These are phyloP conservation scores for Urosaurus nigricauda DNA, from an alignment of 2,797 vertebrate species.

Conservation along the genomic window DNA sequence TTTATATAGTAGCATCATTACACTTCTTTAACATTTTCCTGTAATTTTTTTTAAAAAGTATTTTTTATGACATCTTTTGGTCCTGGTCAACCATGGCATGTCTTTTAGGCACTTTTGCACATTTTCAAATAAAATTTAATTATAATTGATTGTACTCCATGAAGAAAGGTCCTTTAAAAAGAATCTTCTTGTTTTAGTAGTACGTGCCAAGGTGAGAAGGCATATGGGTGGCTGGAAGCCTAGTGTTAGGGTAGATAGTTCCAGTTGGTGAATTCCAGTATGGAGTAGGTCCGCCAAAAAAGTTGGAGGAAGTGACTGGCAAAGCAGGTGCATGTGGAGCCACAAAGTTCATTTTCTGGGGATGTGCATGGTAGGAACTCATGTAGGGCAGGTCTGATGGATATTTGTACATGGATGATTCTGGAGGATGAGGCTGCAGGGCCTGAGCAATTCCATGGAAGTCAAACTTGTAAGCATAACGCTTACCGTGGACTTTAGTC, in stretches of 20 bases:
- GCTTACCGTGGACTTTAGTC: slow-evolving; percentile 93
- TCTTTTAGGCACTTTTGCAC: slow-evolving; percentile 75
- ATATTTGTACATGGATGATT: slow-evolving; percentile 90
- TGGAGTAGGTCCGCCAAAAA: slow-evolving; percentile 85
- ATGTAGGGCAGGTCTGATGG: slow-evolving; percentile 89
- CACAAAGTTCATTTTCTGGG: slow-evolving; percentile 93
- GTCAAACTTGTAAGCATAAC: slow-evolving; percentile 92
- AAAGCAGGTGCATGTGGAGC: slow-evolving; percentile 84
- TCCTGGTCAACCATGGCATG: slow-evolving; percentile 58
- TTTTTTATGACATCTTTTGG: slow-evolving; percentile 62
- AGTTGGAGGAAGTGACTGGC: slow-evolving; percentile 87
- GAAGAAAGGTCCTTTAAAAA: slow-evolving; percentile 59
- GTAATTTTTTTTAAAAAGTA: slow-evolving; percentile 69
- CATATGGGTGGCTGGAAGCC: slow-evolving; percentile 89
- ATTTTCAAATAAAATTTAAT: slow-evolving; percentile 70
- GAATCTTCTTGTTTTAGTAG: slow-evolving; percentile 78
- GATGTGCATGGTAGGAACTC: slow-evolving; percentile 88
- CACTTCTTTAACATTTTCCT: slow-evolving; percentile 69
- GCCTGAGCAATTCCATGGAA: slow-evolving; percentile 92
- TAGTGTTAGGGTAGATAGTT: slow-evolving; percentile 86
- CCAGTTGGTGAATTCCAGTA: slow-evolving; percentile 91
- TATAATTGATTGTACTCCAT: slow-evolving; percentile 49
- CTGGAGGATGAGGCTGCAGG: slow-evolving; percentile 88
- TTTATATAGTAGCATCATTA: slow-evolving; percentile 72
- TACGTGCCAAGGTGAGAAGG: slow-evolving; percentile 90